Base-by-base conservation (phyloP, 2,113 vertebrate genomes). In the Phalacrocorax brasilianus region DNA sequence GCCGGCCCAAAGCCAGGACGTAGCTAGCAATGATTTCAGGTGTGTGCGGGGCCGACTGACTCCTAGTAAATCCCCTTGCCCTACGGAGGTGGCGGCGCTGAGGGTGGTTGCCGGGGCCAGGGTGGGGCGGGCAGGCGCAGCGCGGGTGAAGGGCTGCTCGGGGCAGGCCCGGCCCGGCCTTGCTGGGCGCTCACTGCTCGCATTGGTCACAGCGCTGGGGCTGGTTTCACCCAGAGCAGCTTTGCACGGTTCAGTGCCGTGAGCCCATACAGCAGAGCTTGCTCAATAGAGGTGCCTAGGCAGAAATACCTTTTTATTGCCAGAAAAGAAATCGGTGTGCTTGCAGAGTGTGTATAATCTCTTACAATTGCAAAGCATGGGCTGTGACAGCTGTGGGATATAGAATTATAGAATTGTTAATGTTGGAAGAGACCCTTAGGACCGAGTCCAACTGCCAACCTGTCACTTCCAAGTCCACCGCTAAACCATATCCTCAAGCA, bases 341-440 rank as follows among this genome's bases (percentile, higher is more conserved):
- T 17, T 27, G 40, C 21, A 13, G n/a, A 3, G 18, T 4, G 6
- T 26, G 19, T 6, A 0, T 5, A 5, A 2, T 10, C 3, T 11
- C 12, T 9, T 0, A 1, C 21, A 8, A 1, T 3, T 22, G 40
- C 9, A 0, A 3, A 24, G 24, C 4, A 1, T 0, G 21, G 24
- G 24, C 24, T 4, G 23, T 0, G 44, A 2, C 2, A 5, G 21
- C 59, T 44, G 40, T 5, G 35, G 8, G 12, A 1, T 33, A 38
- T 38, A 38, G 38, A 38, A 38, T 38, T 9, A 38, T 38, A 38
- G 38, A 38, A 38, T 38, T 38, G 5, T 38, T 38, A 38, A 38
- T 38, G 38, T 38, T 38, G 38, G 38, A 38, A 38, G 38, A 38
- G 38, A 38, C 38, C 38, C 38, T 38, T 38, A 38, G 38, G 38